Conservation (phyloP, 2,797 vertebrate genomes). For the Benthosema pterotum region DNA sequence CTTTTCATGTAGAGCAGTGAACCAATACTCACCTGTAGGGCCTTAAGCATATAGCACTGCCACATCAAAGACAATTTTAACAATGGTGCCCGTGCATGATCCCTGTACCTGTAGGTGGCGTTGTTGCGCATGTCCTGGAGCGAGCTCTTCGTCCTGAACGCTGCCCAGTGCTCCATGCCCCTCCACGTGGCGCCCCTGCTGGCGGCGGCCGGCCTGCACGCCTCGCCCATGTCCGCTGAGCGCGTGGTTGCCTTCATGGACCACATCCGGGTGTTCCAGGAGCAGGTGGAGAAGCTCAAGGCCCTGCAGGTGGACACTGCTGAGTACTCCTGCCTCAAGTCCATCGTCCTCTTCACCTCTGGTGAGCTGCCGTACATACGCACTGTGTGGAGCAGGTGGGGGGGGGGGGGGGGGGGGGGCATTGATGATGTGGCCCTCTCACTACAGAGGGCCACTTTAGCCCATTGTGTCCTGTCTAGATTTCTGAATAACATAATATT, state of each 20-base stretch:
- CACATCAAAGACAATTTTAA: background rate
- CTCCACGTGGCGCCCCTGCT: conserved; percentile 86
- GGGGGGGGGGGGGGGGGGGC: too few species aligned
- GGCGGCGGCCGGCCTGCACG: conserved; percentile 87
- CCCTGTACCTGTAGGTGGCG: conserved; percentile 74
- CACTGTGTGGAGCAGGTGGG: background rate
- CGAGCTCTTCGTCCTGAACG: conserved; percentile 88
- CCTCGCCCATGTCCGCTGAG: conserved; percentile 87
- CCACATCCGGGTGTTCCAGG: conserved; percentile 89
- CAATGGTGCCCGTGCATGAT: background rate
- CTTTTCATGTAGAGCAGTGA: too few species aligned
- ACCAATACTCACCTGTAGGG: too few species aligned
- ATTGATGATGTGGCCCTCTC: too few species aligned
- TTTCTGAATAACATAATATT: too few species aligned
- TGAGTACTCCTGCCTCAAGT: conserved; percentile 88
- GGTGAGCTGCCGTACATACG: conserved; percentile 71
- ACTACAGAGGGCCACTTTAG: too few species aligned
- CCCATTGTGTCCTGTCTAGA: too few species aligned
- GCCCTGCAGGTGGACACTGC: conserved; percentile 87
- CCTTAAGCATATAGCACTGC: too few species aligned
- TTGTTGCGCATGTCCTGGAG: conserved; percentile 89
- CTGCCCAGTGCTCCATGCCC: conserved; percentile 89
- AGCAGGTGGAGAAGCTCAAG: conserved; percentile 91
- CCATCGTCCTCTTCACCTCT: conserved; percentile 87
- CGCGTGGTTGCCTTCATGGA: conserved; percentile 90